Percentiles rank a stretch among this genome's conserved stretches.
Evolutionary conservation across 1,140 invertebrate genomes (phyloP).

Genomic region (Eufriesea mexicana): DNA sequence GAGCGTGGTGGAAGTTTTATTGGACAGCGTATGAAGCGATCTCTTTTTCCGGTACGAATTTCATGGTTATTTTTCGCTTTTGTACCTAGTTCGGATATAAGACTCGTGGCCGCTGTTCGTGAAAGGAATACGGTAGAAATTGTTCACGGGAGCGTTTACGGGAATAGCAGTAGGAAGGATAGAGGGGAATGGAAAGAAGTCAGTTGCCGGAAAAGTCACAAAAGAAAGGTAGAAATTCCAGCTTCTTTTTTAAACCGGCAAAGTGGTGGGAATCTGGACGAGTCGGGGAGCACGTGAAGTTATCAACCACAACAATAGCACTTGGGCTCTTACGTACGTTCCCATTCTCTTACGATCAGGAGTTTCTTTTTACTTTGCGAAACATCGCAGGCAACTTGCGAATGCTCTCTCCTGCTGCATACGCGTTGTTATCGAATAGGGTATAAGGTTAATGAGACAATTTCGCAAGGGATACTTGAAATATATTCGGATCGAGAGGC

Average conservation of each 20-base stretch:
- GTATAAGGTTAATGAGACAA: no score
- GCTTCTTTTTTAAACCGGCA: slow-evolving; percentile 2
- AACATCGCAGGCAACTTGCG: no score
- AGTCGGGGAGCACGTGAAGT: slow-evolving; percentile 17
- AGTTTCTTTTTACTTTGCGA: background rate
- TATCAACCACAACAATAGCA: slow-evolving; percentile 43
- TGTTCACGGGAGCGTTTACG: slow-evolving; percentile 13
- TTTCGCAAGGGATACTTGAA: no score
- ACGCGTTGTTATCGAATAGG: background rate
- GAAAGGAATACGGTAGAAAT: background rate
- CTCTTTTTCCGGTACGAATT: no score
- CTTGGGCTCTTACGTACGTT: background rate
- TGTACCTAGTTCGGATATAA: background rate
- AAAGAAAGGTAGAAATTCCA: slow-evolving; percentile 16
- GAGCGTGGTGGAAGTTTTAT: no score
- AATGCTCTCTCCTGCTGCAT: no score
- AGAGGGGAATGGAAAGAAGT: slow-evolving; percentile 18
- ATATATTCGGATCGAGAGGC: no score
- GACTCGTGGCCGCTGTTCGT: background rate
- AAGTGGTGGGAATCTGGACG: slow-evolving; percentile 22
- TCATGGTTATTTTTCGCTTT: background rate
- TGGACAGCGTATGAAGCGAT: no score
- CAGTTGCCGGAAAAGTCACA: slow-evolving; percentile 25
- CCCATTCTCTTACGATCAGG: background rate
- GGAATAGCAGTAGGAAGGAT: background rate